Conservation (phyloP, 2,888 invertebrate genomes). For the Agonopterix heracliana region DNA sequence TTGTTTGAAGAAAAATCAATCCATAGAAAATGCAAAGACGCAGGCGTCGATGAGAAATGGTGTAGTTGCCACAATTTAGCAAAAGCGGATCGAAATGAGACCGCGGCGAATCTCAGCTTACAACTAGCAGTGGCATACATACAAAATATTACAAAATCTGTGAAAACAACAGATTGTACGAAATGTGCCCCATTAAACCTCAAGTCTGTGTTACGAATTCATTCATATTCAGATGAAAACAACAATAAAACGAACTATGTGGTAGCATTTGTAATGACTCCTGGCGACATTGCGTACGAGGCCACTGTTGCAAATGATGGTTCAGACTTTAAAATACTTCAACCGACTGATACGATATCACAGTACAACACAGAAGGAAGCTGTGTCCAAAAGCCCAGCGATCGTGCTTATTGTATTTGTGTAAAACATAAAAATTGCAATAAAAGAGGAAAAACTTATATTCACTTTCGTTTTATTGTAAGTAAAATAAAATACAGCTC, state of each 20-base stretch:
- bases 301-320: conserved; percentile 72
- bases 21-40: conserved; percentile 79
- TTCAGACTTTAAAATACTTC: conserved; percentile 56
- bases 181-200: conserved; percentile 70
- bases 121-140: conserved; percentile 47
- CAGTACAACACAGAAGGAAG: conserved; percentile 35
- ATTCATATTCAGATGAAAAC: conserved; percentile 41
- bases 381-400: conserved; percentile 30
- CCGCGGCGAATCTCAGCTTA: conserved; percentile 58
- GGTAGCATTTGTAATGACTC: conserved; percentile 77
- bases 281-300: conserved; percentile 80
- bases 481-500: conserved; percentile 6
- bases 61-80: conserved; percentile 81
- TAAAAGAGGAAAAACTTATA: neutral
- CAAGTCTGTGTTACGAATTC: conserved; percentile 60
- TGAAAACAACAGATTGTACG: conserved; percentile 38
- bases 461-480: neutral
- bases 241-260: conserved; percentile 66
- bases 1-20: conserved; percentile 75
- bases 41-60: conserved; percentile 82
- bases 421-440: conserved; percentile 16
- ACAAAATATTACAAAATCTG: conserved; percentile 22
- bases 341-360: conserved; percentile 65
- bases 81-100: conserved; percentile 38
- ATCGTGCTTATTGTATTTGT: conserved; percentile 44